Percentiles rank a stretch among this genome's conserved stretches.
These are phyloP conservation scores for Brachionus rotundiformis DNA, from an alignment of 1,140 invertebrate species.

Conservation along the genomic window DNA sequence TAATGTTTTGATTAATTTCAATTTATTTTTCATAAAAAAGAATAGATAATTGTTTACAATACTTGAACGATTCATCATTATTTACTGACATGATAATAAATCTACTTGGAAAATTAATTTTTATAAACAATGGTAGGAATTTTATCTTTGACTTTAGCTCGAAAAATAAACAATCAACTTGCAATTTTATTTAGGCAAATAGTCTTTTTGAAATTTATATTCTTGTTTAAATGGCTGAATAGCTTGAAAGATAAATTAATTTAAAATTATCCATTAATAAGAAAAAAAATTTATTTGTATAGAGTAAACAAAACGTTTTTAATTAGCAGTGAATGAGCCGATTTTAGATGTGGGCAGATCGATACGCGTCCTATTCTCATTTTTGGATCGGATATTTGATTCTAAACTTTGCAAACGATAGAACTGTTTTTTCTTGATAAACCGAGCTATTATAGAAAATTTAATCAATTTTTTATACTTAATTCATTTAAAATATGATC, in stretches of 20 bases:
- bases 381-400: slow-evolving; percentile 28
- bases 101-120: background rate
- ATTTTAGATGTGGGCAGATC: background rate
- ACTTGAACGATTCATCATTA: background rate
- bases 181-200: background rate
- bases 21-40: no score
- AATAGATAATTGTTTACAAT: background rate
- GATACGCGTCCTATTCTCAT: background rate
- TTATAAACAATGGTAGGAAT: slow-evolving; percentile 22
- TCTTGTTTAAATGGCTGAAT: background rate
- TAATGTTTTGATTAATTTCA: no score
- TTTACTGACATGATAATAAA: background rate
- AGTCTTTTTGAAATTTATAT: background rate
- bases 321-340: slow-evolving; percentile 28
- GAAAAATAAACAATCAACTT: background rate
- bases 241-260: slow-evolving; percentile 24
- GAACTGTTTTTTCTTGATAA: slow-evolving; percentile 11
- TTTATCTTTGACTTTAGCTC: slow-evolving; percentile 14
- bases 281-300: background rate
- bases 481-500: slow-evolving; percentile 22
- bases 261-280: slow-evolving; percentile 45
- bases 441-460: background rate
- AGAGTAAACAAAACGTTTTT: slow-evolving; percentile 36
- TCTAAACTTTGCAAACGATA: background rate
- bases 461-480: background rate